A percentile compares a stretch with the other conserved stretches of the same genome.
Conservation (phyloP, 2,888 invertebrate species). For the Chydorus sphaericus region DNA sequence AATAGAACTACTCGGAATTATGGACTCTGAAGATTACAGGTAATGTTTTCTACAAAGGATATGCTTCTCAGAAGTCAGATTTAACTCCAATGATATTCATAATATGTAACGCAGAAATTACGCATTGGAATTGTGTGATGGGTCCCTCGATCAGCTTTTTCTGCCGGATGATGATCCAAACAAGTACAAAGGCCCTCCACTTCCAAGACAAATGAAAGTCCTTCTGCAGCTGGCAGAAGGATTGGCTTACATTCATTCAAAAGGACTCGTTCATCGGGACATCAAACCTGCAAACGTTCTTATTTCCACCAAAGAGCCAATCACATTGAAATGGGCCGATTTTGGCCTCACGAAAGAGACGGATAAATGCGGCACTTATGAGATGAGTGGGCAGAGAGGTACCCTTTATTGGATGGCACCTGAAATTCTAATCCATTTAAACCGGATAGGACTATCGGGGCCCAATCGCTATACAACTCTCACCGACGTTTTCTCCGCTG, state of each 20-base stretch:
- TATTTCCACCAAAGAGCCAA: background rate
- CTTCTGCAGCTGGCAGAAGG: background rate
- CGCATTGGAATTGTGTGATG: background rate
- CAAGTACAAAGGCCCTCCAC: background rate
- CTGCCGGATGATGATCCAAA: background rate
- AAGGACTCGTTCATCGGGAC: background rate
- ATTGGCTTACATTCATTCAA: background rate
- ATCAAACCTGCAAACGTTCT: background rate
- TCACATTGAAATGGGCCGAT: slow-evolving; percentile 1
- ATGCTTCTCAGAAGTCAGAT: no score
- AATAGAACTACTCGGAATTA: background rate
- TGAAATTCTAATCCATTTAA: background rate
- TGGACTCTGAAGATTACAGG: no score
- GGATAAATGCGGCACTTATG: background rate
- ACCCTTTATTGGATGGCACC: background rate
- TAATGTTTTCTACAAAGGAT: no score
- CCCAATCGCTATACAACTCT: background rate
- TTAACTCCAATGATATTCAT: no score
- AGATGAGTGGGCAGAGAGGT: background rate
- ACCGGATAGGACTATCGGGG: background rate
- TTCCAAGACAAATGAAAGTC: background rate
- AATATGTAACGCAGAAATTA: no score
- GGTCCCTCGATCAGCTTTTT: background rate
- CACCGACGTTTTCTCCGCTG: background rate
- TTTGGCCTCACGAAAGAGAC: background rate